Evolutionary conservation across 2,113 vertebrate species (phyloP), one percentile per base, ranked within the genome.

Genomic region (Pogona vitticeps): DNA sequence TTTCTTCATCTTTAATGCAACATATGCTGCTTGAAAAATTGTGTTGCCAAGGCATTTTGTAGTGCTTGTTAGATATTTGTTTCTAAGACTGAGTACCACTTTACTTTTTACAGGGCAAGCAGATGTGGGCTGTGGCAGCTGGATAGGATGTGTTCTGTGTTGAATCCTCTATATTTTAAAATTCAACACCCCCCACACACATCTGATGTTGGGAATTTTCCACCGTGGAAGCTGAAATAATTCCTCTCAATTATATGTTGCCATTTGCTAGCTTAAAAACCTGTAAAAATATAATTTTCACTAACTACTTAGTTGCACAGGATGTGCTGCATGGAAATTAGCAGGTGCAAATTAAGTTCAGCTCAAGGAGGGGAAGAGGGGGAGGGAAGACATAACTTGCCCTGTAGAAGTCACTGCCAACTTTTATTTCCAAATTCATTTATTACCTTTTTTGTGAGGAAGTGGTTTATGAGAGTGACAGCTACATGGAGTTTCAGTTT

Each of bases 321-420:
- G 88, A 82, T 80, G 36, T 85, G 85, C 36, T 0, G 85, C 88
- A 76, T 91, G 94, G 90, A 91, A 93, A 88, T 87, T 87, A 77
- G 40, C 61, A 91, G 86, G 88, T 93, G 91, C 88, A 93, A 94
- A 94, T 92, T 86, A 90, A 90, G 84, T 88, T 76, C 85, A 75
- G 68, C 67, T 36, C 86, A 92, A 61, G 72, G 88, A 93, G 76
- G 75, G 58, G 3, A 31, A 82, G 76, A 83, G 89, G 78, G 40
- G 81, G 79, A 81, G 85, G 88, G 90, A 88, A 88, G 82, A 0
- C 0, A 28, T 31, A 63, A 42, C 36, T 63, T 84, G 26, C 58
- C 42, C 26, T n/a, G 59, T 42, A 23, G 58, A 84, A 76, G 61
- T 75, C 20, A 61, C 42, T 84, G 38, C 71, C 63, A 61, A 73